These are phyloP conservation scores for Drosophila lacertosa DNA, from an alignment of 1,140 invertebrate species.

Conservation along the genomic window DNA sequence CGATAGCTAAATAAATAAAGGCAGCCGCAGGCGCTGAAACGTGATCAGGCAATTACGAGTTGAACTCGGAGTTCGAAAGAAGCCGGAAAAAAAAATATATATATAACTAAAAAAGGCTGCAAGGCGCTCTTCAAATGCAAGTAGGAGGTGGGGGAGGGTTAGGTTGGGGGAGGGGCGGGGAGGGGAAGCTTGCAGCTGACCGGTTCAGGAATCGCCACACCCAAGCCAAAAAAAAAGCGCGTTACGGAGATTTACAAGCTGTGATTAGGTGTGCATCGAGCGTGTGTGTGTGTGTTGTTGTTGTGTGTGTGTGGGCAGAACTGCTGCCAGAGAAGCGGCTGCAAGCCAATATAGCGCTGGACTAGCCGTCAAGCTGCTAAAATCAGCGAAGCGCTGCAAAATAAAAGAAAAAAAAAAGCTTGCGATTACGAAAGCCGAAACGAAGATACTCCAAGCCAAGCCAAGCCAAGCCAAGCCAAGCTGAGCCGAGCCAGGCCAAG, in stretches of 20 bases:
- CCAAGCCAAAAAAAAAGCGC: slow-evolving; percentile 75
- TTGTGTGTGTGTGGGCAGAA: slow-evolving; percentile 69
- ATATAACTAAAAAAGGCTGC: slow-evolving; percentile 8
- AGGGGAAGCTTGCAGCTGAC: slow-evolving; percentile 11
- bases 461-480: slow-evolving; percentile 30
- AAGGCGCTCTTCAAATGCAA: slow-evolving; percentile 20
- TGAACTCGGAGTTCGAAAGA: slow-evolving; percentile 8
- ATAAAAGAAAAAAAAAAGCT: slow-evolving; percentile 42
- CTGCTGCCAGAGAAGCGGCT: slow-evolving; percentile 69
- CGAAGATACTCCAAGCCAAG: slow-evolving; percentile 73
- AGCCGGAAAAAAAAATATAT: neutral
- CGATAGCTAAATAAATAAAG: slow-evolving; percentile 36
- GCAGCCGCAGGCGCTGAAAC: slow-evolving; percentile 30
- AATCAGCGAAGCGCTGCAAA: slow-evolving; percentile 76
- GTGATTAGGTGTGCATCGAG: slow-evolving; percentile 49
- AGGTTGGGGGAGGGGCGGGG: neutral
- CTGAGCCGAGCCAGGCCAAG: slow-evolving; percentile 37
- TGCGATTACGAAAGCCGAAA: slow-evolving; percentile 65
- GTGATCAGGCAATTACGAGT: slow-evolving; percentile 47
- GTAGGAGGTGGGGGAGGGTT: neutral
- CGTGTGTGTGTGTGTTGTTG: slow-evolving; percentile 5
- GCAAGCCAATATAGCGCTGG: slow-evolving; percentile 75
- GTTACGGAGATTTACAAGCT: slow-evolving; percentile 67
- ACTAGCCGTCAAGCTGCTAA: slow-evolving; percentile 67
- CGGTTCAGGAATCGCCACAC: slow-evolving; percentile 61